Base-by-base conservation (phyloP, 35 echinoderm and acorn worm genomes). In the Lytechinus variegatus region DNA sequence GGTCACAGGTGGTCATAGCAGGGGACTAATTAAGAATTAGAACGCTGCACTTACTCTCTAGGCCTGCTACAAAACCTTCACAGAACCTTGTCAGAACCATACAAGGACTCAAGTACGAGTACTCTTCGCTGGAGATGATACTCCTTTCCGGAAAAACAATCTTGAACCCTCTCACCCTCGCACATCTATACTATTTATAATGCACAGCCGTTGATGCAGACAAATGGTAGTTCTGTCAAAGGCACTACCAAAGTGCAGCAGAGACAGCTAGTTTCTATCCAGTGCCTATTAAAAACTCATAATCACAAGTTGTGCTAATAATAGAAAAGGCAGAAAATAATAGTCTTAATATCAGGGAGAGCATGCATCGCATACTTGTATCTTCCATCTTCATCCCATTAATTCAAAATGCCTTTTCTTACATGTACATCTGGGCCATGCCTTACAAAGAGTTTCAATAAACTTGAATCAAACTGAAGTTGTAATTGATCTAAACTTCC, bases 11-110 rank as follows among this genome's bases (percentile, higher is more conserved):
- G 66, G 66, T 79, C 16, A 24, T 79, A 79, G 66, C 66, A 79
- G 66, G 66, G 14, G 66, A 24, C 12, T 79, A 79, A 79, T 79
- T 79, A 79, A n/a, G 66, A 79, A 79, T 79, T 79, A 79, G 66
- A 79, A 79, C 66, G 19, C 66, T 79, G 19, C 16, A 79, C 66
- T 79, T 79, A 79, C 66, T 79, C 66, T 79, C 66, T 79, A 79
- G 19, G 16, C 66, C 16, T 79, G 66, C 66, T 79, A 8, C 56
- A 58, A 79, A 79, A 79, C 66, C 66, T 79, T 7, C 16, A n/a
- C 66, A 79, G 66, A 44, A 79, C 66, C 66, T 79, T 79, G 66
- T 79, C 66, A n/a, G 66, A 79, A 79, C 66, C 66, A 79, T 24
- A 79, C 66, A 79, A 79, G 66, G 66, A 24, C 66, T 79, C 66